A percentile compares a stretch with the other conserved stretches of the same genome.
phyloP scores from a whole-genome alignment of 2,113 vertebrate genomes.

The Salvator merianae region DNA sequence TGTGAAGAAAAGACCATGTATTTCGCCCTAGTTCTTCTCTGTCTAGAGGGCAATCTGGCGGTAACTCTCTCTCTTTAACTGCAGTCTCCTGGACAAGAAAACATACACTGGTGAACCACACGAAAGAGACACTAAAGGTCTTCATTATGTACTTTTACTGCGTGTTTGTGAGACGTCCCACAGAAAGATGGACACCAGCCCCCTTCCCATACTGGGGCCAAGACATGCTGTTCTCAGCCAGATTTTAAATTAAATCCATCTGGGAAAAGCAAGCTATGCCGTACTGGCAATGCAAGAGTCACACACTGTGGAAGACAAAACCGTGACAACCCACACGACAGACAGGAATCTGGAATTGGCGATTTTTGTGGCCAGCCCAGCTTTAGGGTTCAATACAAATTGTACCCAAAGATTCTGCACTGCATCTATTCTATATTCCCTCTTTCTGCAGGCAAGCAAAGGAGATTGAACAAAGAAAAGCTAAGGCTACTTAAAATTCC shows the following conservation, averaged over 20 bases:
- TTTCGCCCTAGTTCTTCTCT: constrained; percentile 88
- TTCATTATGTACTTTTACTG: not conserved
- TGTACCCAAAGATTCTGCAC: no score
- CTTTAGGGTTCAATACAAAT: no score
- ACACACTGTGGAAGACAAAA: not conserved
- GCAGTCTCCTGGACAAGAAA: constrained; percentile 44
- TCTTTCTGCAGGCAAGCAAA: no score
- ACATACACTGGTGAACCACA: not conserved
- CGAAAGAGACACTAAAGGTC: not conserved
- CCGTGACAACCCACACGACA: no score
- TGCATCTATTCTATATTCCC: no score
- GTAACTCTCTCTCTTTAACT: constrained; percentile 60
- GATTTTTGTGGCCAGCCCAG: no score
- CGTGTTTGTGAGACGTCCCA: no score
- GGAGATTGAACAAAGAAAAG: no score
- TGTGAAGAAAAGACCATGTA: constrained; percentile 95
- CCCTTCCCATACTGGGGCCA: not conserved
- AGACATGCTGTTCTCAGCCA: not conserved
- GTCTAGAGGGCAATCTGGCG: constrained; percentile 87
- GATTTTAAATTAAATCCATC: not conserved
- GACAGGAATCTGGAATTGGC: no score
- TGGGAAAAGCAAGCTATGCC: not conserved
- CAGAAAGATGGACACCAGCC: no score
- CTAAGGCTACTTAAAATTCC: no score
- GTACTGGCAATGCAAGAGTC: not conserved